Evolutionary conservation across 2,797 vertebrate genomes (phyloP), one percentile per base, ranked within the genome.

Genomic region (Cuniculus paca): DNA sequence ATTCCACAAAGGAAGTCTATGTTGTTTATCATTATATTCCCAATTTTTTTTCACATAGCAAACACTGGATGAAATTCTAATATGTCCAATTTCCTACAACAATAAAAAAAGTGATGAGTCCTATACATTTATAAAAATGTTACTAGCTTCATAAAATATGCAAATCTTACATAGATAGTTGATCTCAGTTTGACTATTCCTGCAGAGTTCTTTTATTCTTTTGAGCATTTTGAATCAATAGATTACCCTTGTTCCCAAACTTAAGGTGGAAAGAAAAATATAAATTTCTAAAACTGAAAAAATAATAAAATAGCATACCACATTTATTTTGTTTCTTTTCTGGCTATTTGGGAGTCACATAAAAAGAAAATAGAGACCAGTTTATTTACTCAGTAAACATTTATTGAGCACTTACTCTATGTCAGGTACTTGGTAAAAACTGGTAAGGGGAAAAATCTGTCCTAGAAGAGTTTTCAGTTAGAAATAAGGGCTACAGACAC

Each of bases 291-390:
- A 93, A 93, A 90, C 50, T 77, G 74, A 72, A 48, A 60, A 72
- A 65, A 65, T n/a, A 92, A 88, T 7, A 79, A 75, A 77, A 54
- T 39, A 68, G 10, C 22, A 74, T 36, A 50, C 5, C 4, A 9
- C 74, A 58, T 89, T 92, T 83, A 89, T 74, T 91, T 95, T 91
- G 50, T 60, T 85, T 93, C 45, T 92, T 89, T 72, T 4, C n/a
- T 60, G 45, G 77, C 28, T 88, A 60, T 84, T 68, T 90, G 39
- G 12, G 20, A 63, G 88, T 79, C n/a, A 60, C 56, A 70, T 75
- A 85, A 20, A 92, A 90, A 54, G 34, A 94, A 92, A 88, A 77
- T 2, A 42, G 11, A 80, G 16, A 85, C 31, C 22, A 19, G 60
- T 72, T 88, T 22, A 42, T 91, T 92, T 90, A 61, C 70, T 72